These are phyloP conservation scores for Cyrtonyx montezumae DNA, from an alignment of 2,113 vertebrate genomes.

Conservation along the genomic window DNA sequence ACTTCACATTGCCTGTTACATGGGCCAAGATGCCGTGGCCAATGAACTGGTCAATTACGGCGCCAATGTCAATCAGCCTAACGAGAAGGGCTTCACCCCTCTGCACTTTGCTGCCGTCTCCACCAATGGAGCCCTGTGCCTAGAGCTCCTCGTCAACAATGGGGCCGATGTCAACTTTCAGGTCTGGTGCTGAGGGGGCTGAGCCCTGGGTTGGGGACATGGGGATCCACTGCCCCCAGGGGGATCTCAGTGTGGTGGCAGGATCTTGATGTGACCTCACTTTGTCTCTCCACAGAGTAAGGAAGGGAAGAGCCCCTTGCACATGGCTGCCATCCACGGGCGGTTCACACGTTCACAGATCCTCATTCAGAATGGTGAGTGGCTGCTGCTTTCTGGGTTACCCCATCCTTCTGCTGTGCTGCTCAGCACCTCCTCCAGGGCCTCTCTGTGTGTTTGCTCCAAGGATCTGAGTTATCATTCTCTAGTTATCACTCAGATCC, in stretches of 20 bases:
- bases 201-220: neutral
- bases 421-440: neutral
- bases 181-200: constrained; percentile 65
- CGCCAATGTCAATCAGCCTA: constrained; percentile 92
- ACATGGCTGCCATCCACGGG: constrained; percentile 94
- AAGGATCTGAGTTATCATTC: neutral
- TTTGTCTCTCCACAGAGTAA: constrained; percentile 81
- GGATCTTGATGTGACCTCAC: accelerated
- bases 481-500: accelerated
- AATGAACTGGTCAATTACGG: constrained; percentile 92
- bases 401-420: neutral
- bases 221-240: neutral
- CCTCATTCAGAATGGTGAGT: constrained; percentile 94
- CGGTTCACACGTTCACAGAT: constrained; percentile 96
- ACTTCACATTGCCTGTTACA: constrained; percentile 96
- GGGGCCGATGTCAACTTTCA: constrained; percentile 93
- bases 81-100: constrained; percentile 88
- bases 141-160: constrained; percentile 95
- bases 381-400: neutral
- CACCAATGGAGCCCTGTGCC: constrained; percentile 91
- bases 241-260: accelerated
- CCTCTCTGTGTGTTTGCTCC: accelerated
- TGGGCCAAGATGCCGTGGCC: constrained; percentile 91
- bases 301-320: constrained; percentile 94
- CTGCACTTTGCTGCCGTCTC: constrained; percentile 94